Base-by-base conservation (phyloP, 2,797 vertebrate species). In the Rhynchonycteris naso region DNA sequence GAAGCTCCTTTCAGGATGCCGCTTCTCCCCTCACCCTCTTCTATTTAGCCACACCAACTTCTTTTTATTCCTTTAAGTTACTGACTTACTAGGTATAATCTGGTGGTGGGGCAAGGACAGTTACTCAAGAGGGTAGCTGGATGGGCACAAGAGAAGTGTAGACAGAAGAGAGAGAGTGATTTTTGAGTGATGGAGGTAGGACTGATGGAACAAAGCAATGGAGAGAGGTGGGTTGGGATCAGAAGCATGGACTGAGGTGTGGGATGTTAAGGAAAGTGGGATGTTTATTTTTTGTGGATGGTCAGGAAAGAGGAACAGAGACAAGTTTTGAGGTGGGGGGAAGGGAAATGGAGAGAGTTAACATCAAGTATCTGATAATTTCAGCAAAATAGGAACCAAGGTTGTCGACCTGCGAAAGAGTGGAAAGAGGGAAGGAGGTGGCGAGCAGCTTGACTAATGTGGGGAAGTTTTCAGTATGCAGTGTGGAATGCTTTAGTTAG, bases 301-400 rank as follows among this genome's bases (percentile, higher is more conserved):
- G 26, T 33, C 66, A 66, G 71, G 86, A 75, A 74, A 92, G 63
- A 58, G 56, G 26, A 93, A 35, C 10, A 87, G 69, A 74, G 69
- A 81, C 11, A 66, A 10, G 72, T 86, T 90, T 74, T 95, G 38
- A 88, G 74, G 72, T 59, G 15, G 28, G 47, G 24, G 61, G 65
- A 18, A 82, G 26, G 58, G 43, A 92, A 91, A 75, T 26, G 33
- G 33, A 54, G 43, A 89, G 30, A 78, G 30, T 75, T 92, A n/a
- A 68, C 63, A 24, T 79, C 12, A 71, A 50, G 63, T 43, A 9
- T 63, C 69, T 33, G 56, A 50, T 35, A 22, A 21, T 84, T 89
- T 95, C n/a, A 54, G 16, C 35, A 66, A 93, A 94, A 80, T 6
- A 33, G 71, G 69, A 71, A 76, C 56, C 33, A 88, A 85, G 47